Evolutionary conservation across 2,797 vertebrate genomes (phyloP).

Genomic region (Syngnathus rostellatus): DNA sequence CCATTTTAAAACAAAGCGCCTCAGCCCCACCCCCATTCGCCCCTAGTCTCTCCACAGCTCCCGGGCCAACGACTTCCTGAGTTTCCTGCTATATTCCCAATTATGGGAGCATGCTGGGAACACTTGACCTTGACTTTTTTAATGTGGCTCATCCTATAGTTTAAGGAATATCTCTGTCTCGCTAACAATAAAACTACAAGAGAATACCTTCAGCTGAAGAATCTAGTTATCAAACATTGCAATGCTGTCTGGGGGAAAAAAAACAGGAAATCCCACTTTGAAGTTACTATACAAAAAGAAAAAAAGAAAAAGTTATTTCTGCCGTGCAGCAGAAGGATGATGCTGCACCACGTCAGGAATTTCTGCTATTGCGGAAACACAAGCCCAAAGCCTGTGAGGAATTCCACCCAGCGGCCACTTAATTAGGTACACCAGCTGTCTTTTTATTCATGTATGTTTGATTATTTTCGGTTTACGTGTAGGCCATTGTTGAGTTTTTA

Average conservation of each 20-base stretch:
- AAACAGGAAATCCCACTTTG: slow-evolving; percentile 49
- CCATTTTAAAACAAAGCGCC: slow-evolving; percentile 1
- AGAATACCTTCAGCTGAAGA: slow-evolving; percentile 16
- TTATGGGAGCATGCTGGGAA: not conserved
- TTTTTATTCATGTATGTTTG: not conserved
- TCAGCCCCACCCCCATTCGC: not conserved
- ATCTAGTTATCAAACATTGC: slow-evolving; percentile 39
- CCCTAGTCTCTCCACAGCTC: not conserved
- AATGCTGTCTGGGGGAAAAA: slow-evolving; percentile 31
- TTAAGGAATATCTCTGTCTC: not conserved
- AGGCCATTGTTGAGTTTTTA: not conserved
- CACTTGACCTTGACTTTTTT: not conserved
- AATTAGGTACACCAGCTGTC: not conserved
- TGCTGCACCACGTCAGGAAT: slow-evolving; percentile 9
- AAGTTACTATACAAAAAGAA: slow-evolving; percentile 7
- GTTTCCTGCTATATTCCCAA: not conserved
- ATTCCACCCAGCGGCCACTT: not conserved
- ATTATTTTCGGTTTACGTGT: not conserved
- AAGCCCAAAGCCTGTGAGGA: not conserved
- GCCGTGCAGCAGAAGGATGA: slow-evolving; percentile 4
- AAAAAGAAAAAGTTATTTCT: slow-evolving; percentile 1
- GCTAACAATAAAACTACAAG: not conserved
- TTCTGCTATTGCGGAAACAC: slow-evolving; percentile 2
- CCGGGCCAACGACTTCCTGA: slow-evolving; percentile 1
- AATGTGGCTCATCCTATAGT: not conserved